Base-by-base conservation (phyloP, 2,797 vertebrate species). In the Menidia menidia region DNA sequence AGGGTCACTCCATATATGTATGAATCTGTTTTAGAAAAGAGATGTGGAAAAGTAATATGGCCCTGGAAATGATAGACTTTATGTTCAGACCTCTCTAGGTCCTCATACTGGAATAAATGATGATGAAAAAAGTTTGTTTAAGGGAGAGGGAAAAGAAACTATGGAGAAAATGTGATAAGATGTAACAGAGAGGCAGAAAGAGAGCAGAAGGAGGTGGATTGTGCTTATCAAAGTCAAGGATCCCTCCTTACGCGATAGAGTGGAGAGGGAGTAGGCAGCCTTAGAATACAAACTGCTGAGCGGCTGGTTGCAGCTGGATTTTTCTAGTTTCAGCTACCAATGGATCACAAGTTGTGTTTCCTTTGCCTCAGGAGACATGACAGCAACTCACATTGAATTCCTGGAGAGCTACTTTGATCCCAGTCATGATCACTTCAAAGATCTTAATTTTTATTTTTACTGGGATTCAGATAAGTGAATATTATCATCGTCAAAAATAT, bases 281-380 rank as follows among this genome's bases (percentile, higher is more conserved):
- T 73, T 15, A 15, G 73, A 81, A 86, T 85, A 71, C 62, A 81
- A 87, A 87, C 73, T 75, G 86, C 72, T 70, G 64, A 76, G 79
- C 71, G 80, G 60, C 82, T 84, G 88, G 82, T 75, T 88, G 68
- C 72, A 83, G 82, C 89, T 88, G 88, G 88, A 85, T 89, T 83
- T 75, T 88, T 89, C 86, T 88, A 84, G 85, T 85, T 87, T 30
- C 3, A 57, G 68, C 71, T 51, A 47, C 30, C 19, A 18, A 48
- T 48, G 32, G 54, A 39, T 57, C 47, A 57, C 44, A 48, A 30
- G 18, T 45, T 2, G 1, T 11, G 32, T 66, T 57, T 25, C 51
- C 43, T 32, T 57, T 15, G 19, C 54, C 64, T 59, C 44, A 50
- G 60, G 68, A 43, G 44, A 67, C 54, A 33, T 68, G 54, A 54